A percentile compares a stretch with the other conserved stretches of the same genome.
phyloP scores from a whole-genome alignment of 1,140 invertebrate genomes.

The Caerostris darwini region DNA sequence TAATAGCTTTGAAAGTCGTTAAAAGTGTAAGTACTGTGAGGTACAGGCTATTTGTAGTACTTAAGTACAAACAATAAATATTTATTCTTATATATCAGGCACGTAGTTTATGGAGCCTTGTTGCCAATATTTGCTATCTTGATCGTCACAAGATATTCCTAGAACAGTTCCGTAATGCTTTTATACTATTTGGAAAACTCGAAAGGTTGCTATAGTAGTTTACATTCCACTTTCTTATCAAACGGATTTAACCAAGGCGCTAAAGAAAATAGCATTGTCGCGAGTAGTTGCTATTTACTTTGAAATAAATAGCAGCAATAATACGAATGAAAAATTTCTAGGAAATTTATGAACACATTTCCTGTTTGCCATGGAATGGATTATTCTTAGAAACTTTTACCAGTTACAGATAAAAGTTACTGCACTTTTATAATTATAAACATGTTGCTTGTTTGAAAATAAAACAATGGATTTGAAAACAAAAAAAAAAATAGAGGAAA shows the following conservation, averaged over 20 bases:
- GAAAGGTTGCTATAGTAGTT: neutral
- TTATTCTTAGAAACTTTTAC: neutral
- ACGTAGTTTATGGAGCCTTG: neutral
- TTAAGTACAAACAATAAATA: constrained; percentile 8
- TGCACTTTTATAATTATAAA: neutral
- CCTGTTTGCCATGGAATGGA: neutral
- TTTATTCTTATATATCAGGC: neutral
- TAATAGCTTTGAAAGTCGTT: neutral
- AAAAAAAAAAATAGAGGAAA: neutral
- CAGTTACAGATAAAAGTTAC: neutral
- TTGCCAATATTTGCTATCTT: neutral
- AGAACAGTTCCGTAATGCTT: neutral
- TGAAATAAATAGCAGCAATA: neutral
- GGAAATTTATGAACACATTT: constrained; percentile 28
- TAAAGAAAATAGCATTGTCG: no score
- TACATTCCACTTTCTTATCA: constrained; percentile 27
- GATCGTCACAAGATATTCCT: neutral
- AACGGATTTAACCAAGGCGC: neutral
- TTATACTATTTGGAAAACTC: neutral
- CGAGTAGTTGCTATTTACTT: neutral
- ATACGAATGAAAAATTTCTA: neutral
- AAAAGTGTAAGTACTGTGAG: neutral
- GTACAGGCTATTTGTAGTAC: neutral
- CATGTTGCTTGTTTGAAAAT: neutral
- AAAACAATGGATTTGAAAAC: neutral